These are phyloP conservation scores for Gymnodraco acuticeps DNA, from an alignment of 2,797 vertebrate genomes.

Conservation along the genomic window DNA sequence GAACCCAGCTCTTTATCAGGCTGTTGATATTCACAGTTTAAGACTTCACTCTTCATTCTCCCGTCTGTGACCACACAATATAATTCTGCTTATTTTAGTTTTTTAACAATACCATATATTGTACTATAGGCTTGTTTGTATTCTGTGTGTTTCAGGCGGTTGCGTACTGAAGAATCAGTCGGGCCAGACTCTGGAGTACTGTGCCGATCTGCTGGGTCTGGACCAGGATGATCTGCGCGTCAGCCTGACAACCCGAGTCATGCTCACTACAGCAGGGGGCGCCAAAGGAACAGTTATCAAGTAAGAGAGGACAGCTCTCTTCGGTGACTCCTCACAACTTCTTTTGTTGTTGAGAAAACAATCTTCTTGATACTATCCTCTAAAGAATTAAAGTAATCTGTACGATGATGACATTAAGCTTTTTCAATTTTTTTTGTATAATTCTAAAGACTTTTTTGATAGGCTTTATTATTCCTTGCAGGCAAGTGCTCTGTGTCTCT, in stretches of 20 bases:
- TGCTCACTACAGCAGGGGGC: slow-evolving; percentile 99
- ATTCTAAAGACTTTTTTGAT: slow-evolving; percentile 2
- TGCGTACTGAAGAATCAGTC: slow-evolving; percentile 92
- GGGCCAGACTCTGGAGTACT: slow-evolving; percentile 88
- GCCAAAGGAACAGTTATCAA: slow-evolving; percentile 99
- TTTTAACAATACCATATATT: not conserved
- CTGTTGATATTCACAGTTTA: not conserved
- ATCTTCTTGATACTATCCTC: slow-evolving; percentile 17
- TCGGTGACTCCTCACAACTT: not conserved
- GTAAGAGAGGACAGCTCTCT: slow-evolving; percentile 80
- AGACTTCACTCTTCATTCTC: not conserved
- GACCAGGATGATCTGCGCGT: slow-evolving; percentile 93
- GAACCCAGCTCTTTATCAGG: not conserved
- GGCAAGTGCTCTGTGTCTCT: not conserved
- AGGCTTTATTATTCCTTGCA: slow-evolving; percentile 1
- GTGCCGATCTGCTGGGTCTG: slow-evolving; percentile 93
- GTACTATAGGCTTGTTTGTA: not conserved
- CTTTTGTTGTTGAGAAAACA: slow-evolving; percentile 6
- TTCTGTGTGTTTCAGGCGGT: slow-evolving; percentile 86
- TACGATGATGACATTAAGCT: not conserved
- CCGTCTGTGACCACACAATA: not conserved
- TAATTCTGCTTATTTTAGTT: not conserved
- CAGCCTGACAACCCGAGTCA: slow-evolving; percentile 95
- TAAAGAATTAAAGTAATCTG: not conserved
- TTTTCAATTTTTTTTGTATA: not conserved